Conservation (phyloP, 2,797 vertebrate genomes). For the Mormyrops boulengeri region DNA sequence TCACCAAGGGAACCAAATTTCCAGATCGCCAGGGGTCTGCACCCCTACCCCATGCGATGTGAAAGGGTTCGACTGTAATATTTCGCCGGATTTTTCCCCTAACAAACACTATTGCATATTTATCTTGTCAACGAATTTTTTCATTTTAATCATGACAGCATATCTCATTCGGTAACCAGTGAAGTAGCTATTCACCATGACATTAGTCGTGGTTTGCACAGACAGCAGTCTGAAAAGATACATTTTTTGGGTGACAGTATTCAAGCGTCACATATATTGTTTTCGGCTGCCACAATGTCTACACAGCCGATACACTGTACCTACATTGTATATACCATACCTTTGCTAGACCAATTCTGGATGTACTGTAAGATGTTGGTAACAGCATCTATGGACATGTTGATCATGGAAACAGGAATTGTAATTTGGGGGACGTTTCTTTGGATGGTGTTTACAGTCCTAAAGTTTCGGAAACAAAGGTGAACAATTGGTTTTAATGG, state of each 20-base stretch:
- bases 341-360: conserved; percentile 56
- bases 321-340: conserved; percentile 36
- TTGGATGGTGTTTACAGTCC: conserved; percentile 41
- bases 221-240: neutral
- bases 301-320: neutral
- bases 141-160: neutral
- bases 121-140: neutral
- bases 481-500: neutral
- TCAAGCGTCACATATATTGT: neutral
- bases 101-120: neutral
- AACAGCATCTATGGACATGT: conserved; percentile 40
- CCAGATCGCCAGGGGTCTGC: neutral
- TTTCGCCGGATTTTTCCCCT: neutral
- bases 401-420: conserved; percentile 28
- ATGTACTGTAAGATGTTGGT: conserved; percentile 49
- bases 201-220: neutral
- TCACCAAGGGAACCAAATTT: neutral
- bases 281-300: neutral
- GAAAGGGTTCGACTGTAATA: neutral
- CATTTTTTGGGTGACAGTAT: neutral
- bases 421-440: conserved; percentile 39
- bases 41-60: neutral
- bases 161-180: neutral
- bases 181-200: neutral
- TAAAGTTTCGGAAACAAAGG: conserved; percentile 28